A percentile compares a stretch with the other conserved stretches of the same genome.
These are phyloP conservation scores for Phalangium opilio DNA, from an alignment of 2,888 invertebrate species.

Conservation along the genomic window DNA sequence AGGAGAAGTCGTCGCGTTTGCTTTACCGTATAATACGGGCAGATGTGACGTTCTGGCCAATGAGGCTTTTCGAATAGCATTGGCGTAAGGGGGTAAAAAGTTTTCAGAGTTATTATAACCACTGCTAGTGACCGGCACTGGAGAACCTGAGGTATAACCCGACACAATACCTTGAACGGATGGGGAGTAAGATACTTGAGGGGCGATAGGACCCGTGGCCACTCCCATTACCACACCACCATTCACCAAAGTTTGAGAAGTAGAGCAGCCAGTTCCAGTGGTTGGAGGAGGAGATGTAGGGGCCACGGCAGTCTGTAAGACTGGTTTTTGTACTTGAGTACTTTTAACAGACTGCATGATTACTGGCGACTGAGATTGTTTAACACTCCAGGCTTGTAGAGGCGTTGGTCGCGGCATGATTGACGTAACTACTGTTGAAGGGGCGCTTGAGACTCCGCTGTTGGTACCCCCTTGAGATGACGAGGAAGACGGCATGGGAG, in stretches of 20 bases:
- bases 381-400: constrained; percentile 64
- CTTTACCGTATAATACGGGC: background rate
- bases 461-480: background rate
- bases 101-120: no score
- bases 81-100: background rate
- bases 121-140: background rate
- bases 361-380: constrained; percentile 79
- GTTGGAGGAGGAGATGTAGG: constrained; percentile 51
- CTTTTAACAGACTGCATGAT: constrained; percentile 95
- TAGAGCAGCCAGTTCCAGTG: no score
- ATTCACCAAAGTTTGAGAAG: background rate
- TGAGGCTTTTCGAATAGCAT: background rate
- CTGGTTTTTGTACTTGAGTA: constrained; percentile 82
- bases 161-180: background rate
- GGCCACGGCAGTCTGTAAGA: constrained; percentile 87
- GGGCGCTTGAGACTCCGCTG: constrained; percentile 5
- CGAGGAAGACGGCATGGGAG: constrained; percentile 4
- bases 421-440: constrained; percentile 17
- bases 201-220: background rate
- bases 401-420: constrained; percentile 40
- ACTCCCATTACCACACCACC: background rate
- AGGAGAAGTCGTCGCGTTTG: background rate
- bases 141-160: background rate
- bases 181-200: background rate
- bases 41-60: background rate